Conservation (phyloP, 2,888 invertebrate genomes). For the Oscheius sp. region DNA sequence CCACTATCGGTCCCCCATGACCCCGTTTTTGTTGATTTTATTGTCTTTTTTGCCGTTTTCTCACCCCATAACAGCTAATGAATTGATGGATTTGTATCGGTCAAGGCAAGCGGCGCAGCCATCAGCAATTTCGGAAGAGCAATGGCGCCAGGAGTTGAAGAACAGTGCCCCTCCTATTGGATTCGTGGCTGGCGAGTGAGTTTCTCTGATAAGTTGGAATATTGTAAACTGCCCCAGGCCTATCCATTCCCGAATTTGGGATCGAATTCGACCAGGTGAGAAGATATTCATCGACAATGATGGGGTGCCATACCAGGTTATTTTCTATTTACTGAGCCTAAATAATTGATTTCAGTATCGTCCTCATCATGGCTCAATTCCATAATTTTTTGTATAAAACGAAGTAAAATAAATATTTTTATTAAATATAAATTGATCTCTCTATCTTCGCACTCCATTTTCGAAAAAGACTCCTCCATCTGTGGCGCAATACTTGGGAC, state of each 20-base stretch:
- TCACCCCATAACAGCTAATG: not conserved
- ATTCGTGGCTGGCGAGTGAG: not conserved
- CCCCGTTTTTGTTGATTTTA: too few species aligned
- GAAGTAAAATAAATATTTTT: too few species aligned
- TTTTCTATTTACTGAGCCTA: too few species aligned
- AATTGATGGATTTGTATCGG: constrained; percentile 4
- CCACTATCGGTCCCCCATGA: too few species aligned
- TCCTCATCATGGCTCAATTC: too few species aligned
- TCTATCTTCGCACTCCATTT: constrained; percentile 6
- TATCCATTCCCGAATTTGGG: not conserved
- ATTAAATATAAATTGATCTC: not conserved
- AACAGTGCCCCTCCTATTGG: not conserved
- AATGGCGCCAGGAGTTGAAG: not conserved
- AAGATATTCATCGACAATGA: not conserved
- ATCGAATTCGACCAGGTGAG: not conserved
- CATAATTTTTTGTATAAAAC: too few species aligned
- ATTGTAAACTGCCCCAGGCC: too few species aligned
- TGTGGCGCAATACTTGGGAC: constrained; percentile 25
- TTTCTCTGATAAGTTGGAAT: not conserved
- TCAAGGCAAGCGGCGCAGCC: not conserved
- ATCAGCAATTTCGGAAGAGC: not conserved
- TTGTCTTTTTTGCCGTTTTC: too few species aligned
- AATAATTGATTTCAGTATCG: too few species aligned
- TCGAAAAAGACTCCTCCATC: constrained; percentile 30
- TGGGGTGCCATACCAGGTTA: not conserved